phyloP scores from a whole-genome alignment of 2,113 vertebrate species.

The Melanocharis versteri region DNA sequence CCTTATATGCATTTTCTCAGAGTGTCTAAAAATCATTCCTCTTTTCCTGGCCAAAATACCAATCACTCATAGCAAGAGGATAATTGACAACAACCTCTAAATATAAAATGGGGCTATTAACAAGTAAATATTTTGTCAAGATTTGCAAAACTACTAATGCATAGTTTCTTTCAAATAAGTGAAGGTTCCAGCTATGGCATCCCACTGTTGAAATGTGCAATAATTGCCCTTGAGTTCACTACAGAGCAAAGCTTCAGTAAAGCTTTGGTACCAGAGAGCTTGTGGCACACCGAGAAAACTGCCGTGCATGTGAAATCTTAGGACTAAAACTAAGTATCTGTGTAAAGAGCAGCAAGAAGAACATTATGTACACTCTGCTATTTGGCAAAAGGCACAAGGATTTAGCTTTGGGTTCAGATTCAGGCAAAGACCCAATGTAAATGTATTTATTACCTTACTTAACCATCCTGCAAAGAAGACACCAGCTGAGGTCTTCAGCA shows the following conservation, averaged over 20 bases:
- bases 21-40: neutral
- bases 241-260: neutral
- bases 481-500: neutral
- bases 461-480: neutral
- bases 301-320: neutral
- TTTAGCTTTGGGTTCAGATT: neutral
- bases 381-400: neutral
- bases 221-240: neutral
- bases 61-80: neutral
- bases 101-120: neutral
- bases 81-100: neutral
- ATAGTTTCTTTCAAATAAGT: neutral
- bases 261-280: neutral
- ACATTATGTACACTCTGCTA: neutral
- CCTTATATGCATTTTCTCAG: neutral
- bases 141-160: neutral
- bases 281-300: fast-evolving
- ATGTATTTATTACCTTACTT: neutral
- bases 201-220: neutral
- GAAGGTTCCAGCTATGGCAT: neutral
- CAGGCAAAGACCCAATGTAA: neutral
- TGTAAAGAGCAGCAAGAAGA: neutral
- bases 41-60: neutral
- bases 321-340: neutral
- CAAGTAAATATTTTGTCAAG: neutral